A percentile compares a stretch with the other conserved stretches of the same genome.
Evolutionary conservation across 2,888 invertebrate genomes (phyloP).

Genomic region (Rhagium mordax): DNA sequence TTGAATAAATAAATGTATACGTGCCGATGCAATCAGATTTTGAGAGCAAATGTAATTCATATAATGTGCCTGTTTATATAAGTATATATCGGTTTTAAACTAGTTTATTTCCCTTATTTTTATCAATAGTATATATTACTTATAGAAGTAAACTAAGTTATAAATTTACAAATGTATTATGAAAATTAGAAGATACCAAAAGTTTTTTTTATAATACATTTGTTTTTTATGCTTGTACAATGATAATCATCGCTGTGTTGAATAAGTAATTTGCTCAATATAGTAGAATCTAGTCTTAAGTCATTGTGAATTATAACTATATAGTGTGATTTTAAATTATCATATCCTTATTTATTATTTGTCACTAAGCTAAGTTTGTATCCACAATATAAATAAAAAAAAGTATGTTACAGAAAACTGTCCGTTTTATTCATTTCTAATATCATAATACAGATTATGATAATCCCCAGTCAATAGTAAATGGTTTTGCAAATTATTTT

Average conservation of each 20-base stretch:
- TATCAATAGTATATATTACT: not conserved
- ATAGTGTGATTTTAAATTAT: constrained; percentile 15
- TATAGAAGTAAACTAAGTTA: not conserved
- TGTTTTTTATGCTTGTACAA: not conserved
- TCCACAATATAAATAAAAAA: constrained; percentile 15
- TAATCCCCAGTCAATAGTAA: too few relatives aligned
- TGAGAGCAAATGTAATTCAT: not conserved
- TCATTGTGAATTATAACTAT: not conserved
- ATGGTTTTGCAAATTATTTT: too few relatives aligned
- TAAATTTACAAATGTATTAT: not conserved
- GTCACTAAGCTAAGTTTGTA: constrained; percentile 1
- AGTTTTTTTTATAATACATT: not conserved
- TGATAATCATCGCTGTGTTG: not conserved
- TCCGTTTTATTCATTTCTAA: not conserved
- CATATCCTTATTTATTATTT: constrained; percentile 10
- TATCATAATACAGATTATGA: too few relatives aligned
- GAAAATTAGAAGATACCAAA: not conserved
- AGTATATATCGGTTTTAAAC: not conserved
- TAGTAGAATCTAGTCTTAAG: constrained; percentile 27
- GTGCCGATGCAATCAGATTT: too few relatives aligned
- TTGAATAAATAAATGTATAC: too few relatives aligned
- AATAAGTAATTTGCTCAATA: constrained; percentile 18
- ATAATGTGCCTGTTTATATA: constrained; percentile 1
- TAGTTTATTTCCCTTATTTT: not conserved
- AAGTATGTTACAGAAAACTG: constrained; percentile 4